Conservation (phyloP, 2,888 invertebrate species). For the Parascotia fuliginaria region DNA sequence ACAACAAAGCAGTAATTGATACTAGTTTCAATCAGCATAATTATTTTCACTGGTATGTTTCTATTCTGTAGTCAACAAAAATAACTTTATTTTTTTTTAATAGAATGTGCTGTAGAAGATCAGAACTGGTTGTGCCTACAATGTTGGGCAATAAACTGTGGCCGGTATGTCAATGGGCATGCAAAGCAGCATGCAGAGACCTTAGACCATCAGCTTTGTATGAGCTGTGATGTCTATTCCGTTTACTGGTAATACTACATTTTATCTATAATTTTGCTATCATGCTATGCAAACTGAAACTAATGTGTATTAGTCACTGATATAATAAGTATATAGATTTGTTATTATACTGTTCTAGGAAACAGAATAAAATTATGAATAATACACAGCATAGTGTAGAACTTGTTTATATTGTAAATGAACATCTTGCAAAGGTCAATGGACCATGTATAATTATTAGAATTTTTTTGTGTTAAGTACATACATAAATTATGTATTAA, state of each 20-base stretch:
- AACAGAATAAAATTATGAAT: background rate
- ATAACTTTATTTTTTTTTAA: conserved; percentile 31
- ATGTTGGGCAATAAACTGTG: conserved; percentile 91
- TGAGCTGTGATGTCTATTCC: conserved; percentile 90
- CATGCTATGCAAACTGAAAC: background rate
- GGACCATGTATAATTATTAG: background rate
- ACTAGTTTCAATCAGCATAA: background rate
- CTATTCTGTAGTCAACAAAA: background rate
- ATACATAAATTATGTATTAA: too few species aligned
- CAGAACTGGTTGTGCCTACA: conserved; percentile 92
- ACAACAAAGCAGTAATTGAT: background rate
- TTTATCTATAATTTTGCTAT: background rate
- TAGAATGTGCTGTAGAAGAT: conserved; percentile 87
- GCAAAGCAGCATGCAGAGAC: conserved; percentile 89
- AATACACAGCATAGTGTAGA: background rate
- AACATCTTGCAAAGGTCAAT: background rate
- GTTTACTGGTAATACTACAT: conserved; percentile 89
- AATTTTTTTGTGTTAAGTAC: background rate
- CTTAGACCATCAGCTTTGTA: conserved; percentile 89
- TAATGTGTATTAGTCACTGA: conserved; percentile 11
- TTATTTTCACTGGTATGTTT: too few species aligned
- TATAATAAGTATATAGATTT: background rate
- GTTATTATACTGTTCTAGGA: background rate
- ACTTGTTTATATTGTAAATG: background rate
- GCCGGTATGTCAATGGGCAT: conserved; percentile 91